A percentile compares a stretch with the other conserved stretches of the same genome.
These are phyloP conservation scores for Xiphophorus couchianus DNA, from an alignment of 2,113 vertebrate species.

Conservation along the genomic window DNA sequence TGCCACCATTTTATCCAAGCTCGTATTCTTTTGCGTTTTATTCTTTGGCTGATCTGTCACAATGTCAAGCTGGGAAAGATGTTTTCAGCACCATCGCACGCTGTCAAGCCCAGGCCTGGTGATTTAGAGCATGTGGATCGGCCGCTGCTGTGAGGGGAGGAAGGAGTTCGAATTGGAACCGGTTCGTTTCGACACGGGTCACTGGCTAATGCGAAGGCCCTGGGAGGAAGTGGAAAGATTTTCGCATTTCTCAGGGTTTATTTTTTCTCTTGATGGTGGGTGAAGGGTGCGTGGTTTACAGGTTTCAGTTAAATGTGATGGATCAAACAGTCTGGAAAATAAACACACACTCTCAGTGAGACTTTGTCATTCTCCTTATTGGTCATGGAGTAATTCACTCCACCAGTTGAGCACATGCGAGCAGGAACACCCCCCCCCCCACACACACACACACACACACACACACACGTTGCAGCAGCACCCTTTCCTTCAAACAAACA, in stretches of 20 bases:
- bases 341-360: slow-evolving; percentile 56
- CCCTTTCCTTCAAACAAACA: slow-evolving; percentile 66
- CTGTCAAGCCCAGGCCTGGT: slow-evolving; percentile 51
- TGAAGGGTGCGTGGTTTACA: slow-evolving; percentile 16
- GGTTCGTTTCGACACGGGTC: slow-evolving; percentile 50
- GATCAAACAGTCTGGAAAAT: slow-evolving; percentile 70
- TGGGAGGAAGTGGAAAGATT: slow-evolving; percentile 52
- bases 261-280: slow-evolving; percentile 49
- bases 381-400: slow-evolving; percentile 45
- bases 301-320: slow-evolving; percentile 48
- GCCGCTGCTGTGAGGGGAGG: slow-evolving; percentile 50
- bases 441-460: slow-evolving; percentile 2
- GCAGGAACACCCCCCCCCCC: no score
- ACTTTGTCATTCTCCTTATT: slow-evolving; percentile 57
- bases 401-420: slow-evolving; percentile 42
- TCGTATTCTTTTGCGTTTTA: slow-evolving; percentile 39
- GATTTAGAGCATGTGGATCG: slow-evolving; percentile 61
- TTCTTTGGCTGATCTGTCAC: slow-evolving; percentile 46
- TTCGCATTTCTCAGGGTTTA: slow-evolving; percentile 52
- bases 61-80: slow-evolving; percentile 69
- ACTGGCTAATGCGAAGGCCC: slow-evolving; percentile 44
- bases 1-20: not conserved
- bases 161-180: slow-evolving; percentile 27
- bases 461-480: slow-evolving; percentile 38
- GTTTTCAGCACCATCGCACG: slow-evolving; percentile 72